Evolutionary conservation across 2,797 vertebrate species (phyloP), one percentile per base, ranked within the genome.

Genomic region (Tarsius wallacei): DNA sequence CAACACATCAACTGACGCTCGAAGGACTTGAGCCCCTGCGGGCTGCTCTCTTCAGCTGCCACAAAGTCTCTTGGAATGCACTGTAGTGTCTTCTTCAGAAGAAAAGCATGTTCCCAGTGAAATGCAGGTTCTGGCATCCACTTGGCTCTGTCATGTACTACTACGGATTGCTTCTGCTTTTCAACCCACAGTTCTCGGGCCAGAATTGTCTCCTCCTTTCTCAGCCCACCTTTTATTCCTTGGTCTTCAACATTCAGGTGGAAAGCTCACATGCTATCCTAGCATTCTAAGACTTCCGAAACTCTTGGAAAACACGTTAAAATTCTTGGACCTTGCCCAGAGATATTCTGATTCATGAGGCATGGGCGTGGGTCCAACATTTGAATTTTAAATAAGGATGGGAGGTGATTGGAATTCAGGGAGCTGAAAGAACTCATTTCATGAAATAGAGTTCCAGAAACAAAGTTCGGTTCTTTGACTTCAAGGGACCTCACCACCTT

Each of bases 301-400:
- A n/a, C 33, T 63, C 33, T 84, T 77, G 55, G 63, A 87, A 82
- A 78, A 26, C 19, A 64, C 24, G 24, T 36, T 88, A 10, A 51
- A 71, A 83, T 64, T 47, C 21, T 14, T 42, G 33, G 4, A 19
- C 26, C 4, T 64, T 78, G 70, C 55, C 36, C 53, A 57, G 49
- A 71, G 49, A 84, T 64, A 42, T 59, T 88, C 57, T 71, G 77
- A 84, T 66, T 57, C 71, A 78, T 71, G 82, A 63, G 4, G 10
- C 53, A 9, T 61, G 59, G 83, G 22, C 4, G 14, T 28, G 28
- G 53, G 33, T 55, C 33, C 81, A 51, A 33, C 22, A 26, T 55
- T 6, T 49, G 76, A 81, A 63, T 82, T 63, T 81, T 90, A 91
- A 90, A 74, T 36, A 70, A 33, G 55, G 5, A 47, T 15, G 0